These are phyloP conservation scores for Phylloscopus whistleri DNA, from an alignment of 2,113 vertebrate genomes.

Conservation along the genomic window DNA sequence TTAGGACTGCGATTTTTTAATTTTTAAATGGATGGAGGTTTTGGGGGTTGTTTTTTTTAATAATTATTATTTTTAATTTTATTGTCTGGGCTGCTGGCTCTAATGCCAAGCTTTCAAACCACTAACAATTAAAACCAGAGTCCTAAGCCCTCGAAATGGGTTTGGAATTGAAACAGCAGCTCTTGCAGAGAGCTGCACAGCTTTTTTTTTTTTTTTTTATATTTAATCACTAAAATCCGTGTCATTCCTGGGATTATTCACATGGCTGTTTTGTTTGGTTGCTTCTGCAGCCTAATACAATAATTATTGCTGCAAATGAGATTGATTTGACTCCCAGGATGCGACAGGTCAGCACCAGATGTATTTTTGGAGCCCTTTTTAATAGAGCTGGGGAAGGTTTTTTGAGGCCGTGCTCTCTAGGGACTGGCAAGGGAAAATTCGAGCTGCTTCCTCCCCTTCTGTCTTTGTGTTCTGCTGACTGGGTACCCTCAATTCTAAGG, in stretches of 20 bases:
- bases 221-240: background rate
- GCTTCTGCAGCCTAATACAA: background rate
- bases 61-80: background rate
- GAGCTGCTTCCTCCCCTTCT: background rate
- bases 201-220: background rate
- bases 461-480: conserved; percentile 12
- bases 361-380: conserved; percentile 55
- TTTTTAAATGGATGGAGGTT: background rate
- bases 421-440: background rate
- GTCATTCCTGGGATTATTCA: conserved; percentile 34
- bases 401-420: background rate
- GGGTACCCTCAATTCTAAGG: background rate
- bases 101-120: conserved; percentile 16
- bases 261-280: background rate
- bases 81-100: background rate
- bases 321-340: background rate
- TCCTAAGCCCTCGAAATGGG: conserved; percentile 2
- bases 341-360: conserved; percentile 1
- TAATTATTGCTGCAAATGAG: conserved; percentile 36
- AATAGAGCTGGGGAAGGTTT: conserved; percentile 20
- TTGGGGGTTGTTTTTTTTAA: background rate
- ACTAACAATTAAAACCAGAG: conserved; percentile 2
- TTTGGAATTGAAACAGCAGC: background rate
- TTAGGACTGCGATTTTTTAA: background rate
- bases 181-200: background rate